phyloP scores from a whole-genome alignment of 2,888 invertebrate genomes.

The Bombyx huttoni region DNA sequence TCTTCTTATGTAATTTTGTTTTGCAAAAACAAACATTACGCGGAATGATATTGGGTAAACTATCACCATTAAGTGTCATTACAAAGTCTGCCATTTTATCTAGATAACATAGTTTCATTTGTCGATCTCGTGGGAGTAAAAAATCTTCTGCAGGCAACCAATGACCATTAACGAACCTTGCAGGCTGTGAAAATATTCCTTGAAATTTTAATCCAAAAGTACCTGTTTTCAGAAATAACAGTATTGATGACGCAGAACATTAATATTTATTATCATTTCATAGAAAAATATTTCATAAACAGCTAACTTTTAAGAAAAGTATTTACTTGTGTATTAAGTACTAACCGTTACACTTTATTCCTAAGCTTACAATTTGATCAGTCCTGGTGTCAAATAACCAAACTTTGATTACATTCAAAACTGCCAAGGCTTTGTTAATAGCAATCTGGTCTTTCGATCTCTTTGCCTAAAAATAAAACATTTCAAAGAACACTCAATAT shows the following conservation, averaged over 20 bases:
- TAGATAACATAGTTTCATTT: slow-evolving; percentile 42
- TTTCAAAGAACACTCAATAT: neutral
- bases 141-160: slow-evolving; percentile 58
- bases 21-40: slow-evolving; percentile 34
- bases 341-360: slow-evolving; percentile 68
- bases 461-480: slow-evolving; percentile 19
- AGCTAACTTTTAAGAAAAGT: neutral
- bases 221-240: slow-evolving; percentile 32
- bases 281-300: neutral
- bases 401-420: slow-evolving; percentile 54
- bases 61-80: slow-evolving; percentile 26
- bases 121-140: slow-evolving; percentile 40
- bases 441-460: slow-evolving; percentile 10
- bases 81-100: slow-evolving; percentile 34
- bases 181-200: slow-evolving; percentile 73
- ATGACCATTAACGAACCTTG: slow-evolving; percentile 38
- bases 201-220: slow-evolving; percentile 65
- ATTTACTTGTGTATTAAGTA: slow-evolving; percentile 1
- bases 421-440: slow-evolving; percentile 43
- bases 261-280: neutral
- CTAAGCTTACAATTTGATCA: slow-evolving; percentile 61
- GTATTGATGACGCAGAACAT: neutral
- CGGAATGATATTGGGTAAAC: slow-evolving; percentile 31
- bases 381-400: slow-evolving; percentile 58
- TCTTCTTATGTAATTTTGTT: slow-evolving; percentile 18